These are phyloP conservation scores for Spinus olivaceus DNA, from an alignment of 2,797 vertebrate genomes.

Conservation along the genomic window DNA sequence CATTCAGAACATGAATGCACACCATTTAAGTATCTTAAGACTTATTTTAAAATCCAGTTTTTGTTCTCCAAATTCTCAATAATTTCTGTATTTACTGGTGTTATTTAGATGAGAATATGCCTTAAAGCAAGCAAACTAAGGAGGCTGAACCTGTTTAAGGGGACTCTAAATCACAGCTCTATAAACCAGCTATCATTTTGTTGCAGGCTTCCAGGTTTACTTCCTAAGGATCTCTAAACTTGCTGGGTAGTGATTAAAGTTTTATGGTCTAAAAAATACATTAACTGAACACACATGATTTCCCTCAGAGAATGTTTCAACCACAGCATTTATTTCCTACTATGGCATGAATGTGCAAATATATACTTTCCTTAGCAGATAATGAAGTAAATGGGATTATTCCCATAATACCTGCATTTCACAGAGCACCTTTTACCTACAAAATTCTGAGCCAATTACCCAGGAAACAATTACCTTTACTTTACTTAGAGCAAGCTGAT, in stretches of 20 bases:
- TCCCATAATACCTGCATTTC: not conserved
- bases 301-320: not conserved
- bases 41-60: not conserved
- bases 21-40: not conserved
- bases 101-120: not conserved
- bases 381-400: not conserved
- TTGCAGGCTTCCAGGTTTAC: not conserved
- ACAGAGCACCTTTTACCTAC: not conserved
- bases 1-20: not conserved
- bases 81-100: not conserved
- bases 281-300: not conserved
- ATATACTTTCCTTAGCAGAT: not conserved
- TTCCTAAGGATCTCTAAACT: not conserved
- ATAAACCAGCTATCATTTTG: not conserved
- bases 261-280: not conserved
- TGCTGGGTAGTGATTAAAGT: not conserved
- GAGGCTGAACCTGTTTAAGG: not conserved
- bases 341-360: not conserved
- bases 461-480: conserved; percentile 10
- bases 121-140: not conserved
- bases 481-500: conserved; percentile 11
- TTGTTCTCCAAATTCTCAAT: not conserved
- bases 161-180: not conserved
- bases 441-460: not conserved
- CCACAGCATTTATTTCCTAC: not conserved